Percentiles rank a stretch among this genome's conserved stretches.
Conservation (phyloP, 2,888 invertebrate species). For the Tiliacea citrago region DNA sequence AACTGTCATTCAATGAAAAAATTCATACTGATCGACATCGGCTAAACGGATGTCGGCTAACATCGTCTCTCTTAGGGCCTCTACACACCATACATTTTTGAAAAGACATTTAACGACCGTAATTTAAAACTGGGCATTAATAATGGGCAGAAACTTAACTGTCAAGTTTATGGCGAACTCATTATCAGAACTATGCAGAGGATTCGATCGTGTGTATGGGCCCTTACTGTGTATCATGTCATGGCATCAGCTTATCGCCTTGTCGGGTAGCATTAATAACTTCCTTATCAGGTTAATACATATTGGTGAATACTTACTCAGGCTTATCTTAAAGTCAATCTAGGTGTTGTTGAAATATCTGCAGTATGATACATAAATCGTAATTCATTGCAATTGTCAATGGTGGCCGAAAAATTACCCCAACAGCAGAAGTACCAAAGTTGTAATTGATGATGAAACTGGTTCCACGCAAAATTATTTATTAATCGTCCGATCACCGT, state of each 20-base stretch:
- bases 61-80: slow-evolving; percentile 2
- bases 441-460: slow-evolving; percentile 2
- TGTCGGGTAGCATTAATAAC: neutral
- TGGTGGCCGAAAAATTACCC: neutral
- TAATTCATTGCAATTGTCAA: neutral
- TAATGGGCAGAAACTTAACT: too few species aligned
- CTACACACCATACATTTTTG: neutral
- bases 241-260: neutral
- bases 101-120: too few species aligned
- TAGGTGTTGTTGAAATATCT: neutral
- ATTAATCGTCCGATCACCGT: neutral
- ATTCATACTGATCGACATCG: slow-evolving; percentile 49
- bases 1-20: slow-evolving; percentile 46
- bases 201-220: neutral
- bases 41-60: slow-evolving; percentile 21
- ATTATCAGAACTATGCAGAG: too few species aligned
- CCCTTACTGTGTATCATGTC: slow-evolving; percentile 5
- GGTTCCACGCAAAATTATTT: neutral
- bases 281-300: slow-evolving; percentile 11
- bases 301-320: neutral
- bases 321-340: neutral
- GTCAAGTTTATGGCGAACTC: too few species aligned
- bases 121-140: too few species aligned
- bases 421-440: neutral
- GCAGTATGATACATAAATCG: neutral